These are phyloP conservation scores for Alloplasta piceator DNA, from an alignment of 2,888 invertebrate species.

Conservation along the genomic window DNA sequence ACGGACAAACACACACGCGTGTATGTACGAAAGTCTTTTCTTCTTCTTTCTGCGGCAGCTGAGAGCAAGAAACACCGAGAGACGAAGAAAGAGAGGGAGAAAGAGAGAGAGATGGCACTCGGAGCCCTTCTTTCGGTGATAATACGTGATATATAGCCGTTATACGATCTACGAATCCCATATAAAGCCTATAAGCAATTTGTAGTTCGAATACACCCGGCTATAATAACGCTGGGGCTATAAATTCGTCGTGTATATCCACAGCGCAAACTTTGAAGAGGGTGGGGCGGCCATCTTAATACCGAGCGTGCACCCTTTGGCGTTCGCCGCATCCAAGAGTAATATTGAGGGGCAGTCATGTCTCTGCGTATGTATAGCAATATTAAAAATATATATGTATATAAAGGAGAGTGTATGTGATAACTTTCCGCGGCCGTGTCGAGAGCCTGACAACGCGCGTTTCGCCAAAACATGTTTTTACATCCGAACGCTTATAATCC, in stretches of 20 bases:
- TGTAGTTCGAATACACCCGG: constrained; percentile 70
- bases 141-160: constrained; percentile 70
- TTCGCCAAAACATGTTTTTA: constrained; percentile 64
- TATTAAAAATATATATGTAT: not conserved
- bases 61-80: constrained; percentile 40
- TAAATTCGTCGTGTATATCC: constrained; percentile 69
- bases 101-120: constrained; percentile 33
- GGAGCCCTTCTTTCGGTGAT: constrained; percentile 67
- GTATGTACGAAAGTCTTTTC: constrained; percentile 43
- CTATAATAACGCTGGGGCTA: constrained; percentile 70
- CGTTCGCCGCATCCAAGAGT: constrained; percentile 61
- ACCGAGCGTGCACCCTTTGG: constrained; percentile 61
- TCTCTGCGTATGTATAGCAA: constrained; percentile 20
- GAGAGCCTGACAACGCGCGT: constrained; percentile 51
- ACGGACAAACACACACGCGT: constrained; percentile 37
- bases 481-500: constrained; percentile 57
- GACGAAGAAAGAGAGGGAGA: constrained; percentile 20
- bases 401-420: not conserved
- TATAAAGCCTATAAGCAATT: constrained; percentile 71
- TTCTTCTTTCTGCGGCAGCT: constrained; percentile 39
- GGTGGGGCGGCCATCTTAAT: constrained; percentile 55
- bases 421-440: constrained; percentile 4
- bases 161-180: constrained; percentile 71
- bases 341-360: constrained; percentile 46
- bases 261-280: constrained; percentile 48